Evolutionary conservation across 2,888 invertebrate genomes (phyloP).

Genomic region (Crioceris asparagi): DNA sequence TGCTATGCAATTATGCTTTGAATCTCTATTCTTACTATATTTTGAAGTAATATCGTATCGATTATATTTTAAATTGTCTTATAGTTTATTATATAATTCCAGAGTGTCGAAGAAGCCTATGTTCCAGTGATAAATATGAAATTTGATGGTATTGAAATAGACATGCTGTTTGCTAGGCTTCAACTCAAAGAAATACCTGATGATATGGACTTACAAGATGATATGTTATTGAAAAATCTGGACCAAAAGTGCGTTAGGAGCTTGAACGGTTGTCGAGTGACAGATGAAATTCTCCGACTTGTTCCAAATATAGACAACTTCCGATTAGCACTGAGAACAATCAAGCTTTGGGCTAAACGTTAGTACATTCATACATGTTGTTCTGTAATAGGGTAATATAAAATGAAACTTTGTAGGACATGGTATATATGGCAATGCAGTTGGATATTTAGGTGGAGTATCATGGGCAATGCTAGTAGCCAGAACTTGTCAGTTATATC

Average conservation of each 20-base stretch:
- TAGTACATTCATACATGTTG: conserved; percentile 34
- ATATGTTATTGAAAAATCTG: conserved; percentile 83
- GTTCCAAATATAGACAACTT: conserved; percentile 95
- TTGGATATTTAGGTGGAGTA: conserved; percentile 96
- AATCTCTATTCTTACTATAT: too few species aligned
- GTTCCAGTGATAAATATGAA: conserved; percentile 99
- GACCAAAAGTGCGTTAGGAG: conserved; percentile 95
- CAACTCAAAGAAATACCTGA: conserved; percentile 94
- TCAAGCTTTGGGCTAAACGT: conserved; percentile 99
- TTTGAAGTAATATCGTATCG: too few species aligned
- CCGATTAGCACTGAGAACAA: conserved; percentile 82
- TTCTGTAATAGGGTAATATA: too few species aligned
- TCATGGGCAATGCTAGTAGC: conserved; percentile 99
- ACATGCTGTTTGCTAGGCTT: conserved; percentile 92
- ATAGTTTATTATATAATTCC: conserved; percentile 11
- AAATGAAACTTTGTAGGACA: conserved; percentile 72
- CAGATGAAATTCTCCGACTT: conserved; percentile 92
- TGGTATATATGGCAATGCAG: conserved; percentile 95
- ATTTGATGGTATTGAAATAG: conserved; percentile 97
- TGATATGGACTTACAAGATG: conserved; percentile 77
- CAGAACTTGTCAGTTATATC: conserved; percentile 95
- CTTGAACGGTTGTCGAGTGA: conserved; percentile 95
- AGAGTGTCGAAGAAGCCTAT: conserved; percentile 94
- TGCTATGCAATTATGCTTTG: too few species aligned
- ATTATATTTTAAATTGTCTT: too few species aligned